Evolutionary conservation across 1,140 invertebrate genomes (phyloP).

Genomic region (Drosophila lacertosa): DNA sequence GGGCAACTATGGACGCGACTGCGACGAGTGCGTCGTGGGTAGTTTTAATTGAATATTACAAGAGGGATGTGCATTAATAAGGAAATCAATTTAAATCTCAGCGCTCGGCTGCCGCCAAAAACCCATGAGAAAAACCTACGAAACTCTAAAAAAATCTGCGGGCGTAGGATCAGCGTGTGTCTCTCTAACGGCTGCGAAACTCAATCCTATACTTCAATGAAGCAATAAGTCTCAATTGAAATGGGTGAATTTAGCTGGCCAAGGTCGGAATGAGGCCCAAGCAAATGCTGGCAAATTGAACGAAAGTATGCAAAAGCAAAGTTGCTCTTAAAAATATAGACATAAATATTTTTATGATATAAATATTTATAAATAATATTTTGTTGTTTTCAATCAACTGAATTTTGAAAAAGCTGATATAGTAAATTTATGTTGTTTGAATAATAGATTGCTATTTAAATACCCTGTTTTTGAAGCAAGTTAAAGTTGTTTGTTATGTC

Average conservation of each 20-base stretch:
- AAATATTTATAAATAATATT: too few species aligned
- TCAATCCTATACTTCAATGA: constrained; percentile 57
- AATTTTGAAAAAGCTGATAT: too few species aligned
- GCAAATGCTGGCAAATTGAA: not conserved
- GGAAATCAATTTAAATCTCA: constrained; percentile 83
- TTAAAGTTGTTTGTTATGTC: too few species aligned
- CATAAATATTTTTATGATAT: too few species aligned
- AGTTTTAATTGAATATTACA: constrained; percentile 81
- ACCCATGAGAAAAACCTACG: constrained; percentile 68
- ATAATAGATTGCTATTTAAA: too few species aligned
- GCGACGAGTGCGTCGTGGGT: constrained; percentile 52
- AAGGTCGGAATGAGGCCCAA: constrained; percentile 43
- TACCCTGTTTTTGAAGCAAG: too few species aligned
- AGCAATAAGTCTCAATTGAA: constrained; percentile 75
- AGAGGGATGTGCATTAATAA: constrained; percentile 83
- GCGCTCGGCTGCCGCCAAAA: constrained; percentile 30
- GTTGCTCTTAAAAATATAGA: too few species aligned
- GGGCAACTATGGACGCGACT: constrained; percentile 25
- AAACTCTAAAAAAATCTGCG: constrained; percentile 73
- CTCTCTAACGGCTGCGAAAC: constrained; percentile 47
- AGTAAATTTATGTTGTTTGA: too few species aligned
- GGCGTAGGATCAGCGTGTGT: constrained; percentile 69
- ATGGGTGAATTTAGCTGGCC: constrained; percentile 20
- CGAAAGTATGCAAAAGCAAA: too few species aligned
- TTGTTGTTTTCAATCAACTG: too few species aligned